Base-by-base conservation (phyloP, 2,888 invertebrate species). In the Sphecodes monilicornis region DNA sequence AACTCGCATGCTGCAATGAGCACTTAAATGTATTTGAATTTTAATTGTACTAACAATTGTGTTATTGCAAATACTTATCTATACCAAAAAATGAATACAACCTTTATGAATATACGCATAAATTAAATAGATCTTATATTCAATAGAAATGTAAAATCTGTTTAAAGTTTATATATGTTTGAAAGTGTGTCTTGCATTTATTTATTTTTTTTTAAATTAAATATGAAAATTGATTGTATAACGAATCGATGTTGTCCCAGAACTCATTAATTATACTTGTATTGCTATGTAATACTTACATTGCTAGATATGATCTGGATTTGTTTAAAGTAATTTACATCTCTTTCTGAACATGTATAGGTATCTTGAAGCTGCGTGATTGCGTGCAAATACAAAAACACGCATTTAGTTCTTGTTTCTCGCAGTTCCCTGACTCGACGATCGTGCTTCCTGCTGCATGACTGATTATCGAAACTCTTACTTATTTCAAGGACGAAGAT, bases 401-500 rank as follows among this genome's bases (percentile, higher is more conserved):
- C 69, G 39, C 72, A 70, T 64, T 71, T 68, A 78, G 78, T 81
- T 78, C 69, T 78, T 16, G 60, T 74, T 76, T n/a, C 46, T 64
- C 41, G 36, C 50, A 22, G 13, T 74, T 74, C 43, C 41, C 41
- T 71, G 74, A 76, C 64, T 76, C 71, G 36, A 46, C 46, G 36
- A 76, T 54, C 68, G n/a, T 50, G 77, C 72, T 86, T 85, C 86
- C 85, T 85, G 57, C 36, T 60, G 26, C 43, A 60, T 36, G 54
- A 64, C 36, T 36, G 76, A 75, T 72, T 75, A 82, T 75, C 57
- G 74, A 79, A 81, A 82, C 76, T 85, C 74, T 82, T 76, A 82
- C 82, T 86, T 83, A 76, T 78, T 80, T 76, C 83, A 86, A 86
- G 86, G 86, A 80, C 86, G 86, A 69, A 68, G 73, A 80, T 84